Base-by-base conservation (phyloP, 2,888 invertebrate genomes). In the Ligdia adustata region DNA sequence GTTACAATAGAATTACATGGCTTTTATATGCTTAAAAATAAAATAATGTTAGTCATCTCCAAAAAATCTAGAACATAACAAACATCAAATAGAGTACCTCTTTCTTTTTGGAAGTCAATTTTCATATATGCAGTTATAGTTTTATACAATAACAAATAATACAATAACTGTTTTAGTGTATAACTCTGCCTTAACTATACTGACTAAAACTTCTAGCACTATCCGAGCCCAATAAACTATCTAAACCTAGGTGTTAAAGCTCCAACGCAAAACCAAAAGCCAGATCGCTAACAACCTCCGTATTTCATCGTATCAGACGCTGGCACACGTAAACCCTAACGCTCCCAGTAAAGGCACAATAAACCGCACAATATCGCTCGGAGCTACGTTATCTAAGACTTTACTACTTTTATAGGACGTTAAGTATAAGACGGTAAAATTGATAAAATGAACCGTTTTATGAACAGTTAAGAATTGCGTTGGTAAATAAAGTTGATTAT, bases 301-400 rank as follows among this genome's bases (percentile, higher is more conserved):
- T 29, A 40, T 46, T 46, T 43, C 38, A 33, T 28, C 32, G 7
- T 1, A 22, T 32, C 41, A 33, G 48, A 38, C 32, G 37, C 48
- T 16, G 24, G 9, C 14, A 12, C 35, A 32, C 31, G 37, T 46
- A 51, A 45, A 46, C 34, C 22, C 1, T 2, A 3, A 6, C 35
- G 9, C 4, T 15, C 16, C 7, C 42, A 28, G 46, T 57, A 40
- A 55, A 46, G 35, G 33, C 45, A 43, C 48, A 43, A 50, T 59
- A 59, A 58, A 56, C 56, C 42, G 39, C 37, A 53, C 44, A 56
- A 50, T 59, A 56, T 59, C 47, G 44, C 29, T 28, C 41, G 22
- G 32, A 56, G 44, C 33, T 26, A 20, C 38, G 41, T 34, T 52
- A 56, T 54, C 55, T 52, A 28, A 46, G 37, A 39, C 47, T 59